Evolutionary conservation across 2,113 vertebrate species (phyloP).

Genomic region (Daubentonia madagascariensis): DNA sequence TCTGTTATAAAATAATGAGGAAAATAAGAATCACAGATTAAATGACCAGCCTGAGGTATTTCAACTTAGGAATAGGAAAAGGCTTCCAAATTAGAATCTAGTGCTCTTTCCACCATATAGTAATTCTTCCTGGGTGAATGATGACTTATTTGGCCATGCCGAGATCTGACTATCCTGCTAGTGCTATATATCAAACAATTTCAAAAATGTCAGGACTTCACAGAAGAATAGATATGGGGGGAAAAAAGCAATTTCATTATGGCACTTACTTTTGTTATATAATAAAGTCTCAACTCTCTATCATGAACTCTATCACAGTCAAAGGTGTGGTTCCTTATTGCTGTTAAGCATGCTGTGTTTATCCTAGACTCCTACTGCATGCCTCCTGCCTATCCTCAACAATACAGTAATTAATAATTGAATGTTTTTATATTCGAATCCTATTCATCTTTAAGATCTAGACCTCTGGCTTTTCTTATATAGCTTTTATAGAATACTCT

Average conservation of each 20-base stretch:
- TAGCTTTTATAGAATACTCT: not conserved
- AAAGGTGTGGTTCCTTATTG: not conserved
- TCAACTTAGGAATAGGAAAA: not conserved
- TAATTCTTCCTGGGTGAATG: not conserved
- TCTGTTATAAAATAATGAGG: not conserved
- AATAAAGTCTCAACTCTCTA: not conserved
- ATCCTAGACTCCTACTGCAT: fast-evolving
- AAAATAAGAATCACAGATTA: not conserved
- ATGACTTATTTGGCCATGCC: not conserved
- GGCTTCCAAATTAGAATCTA: not conserved
- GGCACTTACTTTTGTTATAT: not conserved
- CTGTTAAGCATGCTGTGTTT: fast-evolving
- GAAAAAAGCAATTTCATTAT: not conserved
- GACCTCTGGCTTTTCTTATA: not conserved
- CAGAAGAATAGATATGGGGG: not conserved
- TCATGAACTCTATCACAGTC: not conserved
- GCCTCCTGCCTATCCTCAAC: not conserved
- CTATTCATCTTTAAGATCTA: not conserved
- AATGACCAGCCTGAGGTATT: not conserved
- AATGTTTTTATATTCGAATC: not conserved
- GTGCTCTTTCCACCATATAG: not conserved
- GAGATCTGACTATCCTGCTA: not conserved
- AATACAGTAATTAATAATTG: not conserved
- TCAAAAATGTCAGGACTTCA: not conserved
- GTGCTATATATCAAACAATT: not conserved